Evolutionary conservation across 37 sponge, comb jelly and placozoan genomes (phyloP).

Genomic region (Haliclona indistincta): DNA sequence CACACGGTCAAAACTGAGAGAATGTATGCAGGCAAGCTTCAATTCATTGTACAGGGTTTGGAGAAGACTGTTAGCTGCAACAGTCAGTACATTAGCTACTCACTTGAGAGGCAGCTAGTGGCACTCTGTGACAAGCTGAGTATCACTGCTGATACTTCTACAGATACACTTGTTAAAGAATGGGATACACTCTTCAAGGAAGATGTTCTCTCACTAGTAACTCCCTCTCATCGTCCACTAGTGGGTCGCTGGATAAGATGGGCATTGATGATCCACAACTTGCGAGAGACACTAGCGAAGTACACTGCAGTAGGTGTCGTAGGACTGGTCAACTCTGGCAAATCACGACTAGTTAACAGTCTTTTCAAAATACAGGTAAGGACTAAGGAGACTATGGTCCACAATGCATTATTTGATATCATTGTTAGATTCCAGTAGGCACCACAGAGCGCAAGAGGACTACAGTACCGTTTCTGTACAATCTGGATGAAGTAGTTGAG

Average conservation of each 20-base stretch:
- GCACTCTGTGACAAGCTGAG: slow-evolving; percentile 36
- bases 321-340: slow-evolving; percentile 70
- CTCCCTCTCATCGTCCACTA: slow-evolving; percentile 28
- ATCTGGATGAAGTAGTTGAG: slow-evolving; percentile 37
- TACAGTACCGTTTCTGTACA: slow-evolving; percentile 75
- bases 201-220: slow-evolving; percentile 56
- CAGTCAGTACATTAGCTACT: slow-evolving; percentile 66
- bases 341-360: slow-evolving; percentile 49
- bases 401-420: neutral
- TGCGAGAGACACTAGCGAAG: slow-evolving; percentile 58
- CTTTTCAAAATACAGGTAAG: slow-evolving; percentile 57
- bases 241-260: slow-evolving; percentile 74
- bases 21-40: slow-evolving; percentile 54
- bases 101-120: slow-evolving; percentile 63
- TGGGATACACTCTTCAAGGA: slow-evolving; percentile 59
- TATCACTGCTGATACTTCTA: slow-evolving; percentile 6
- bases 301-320: slow-evolving; percentile 62
- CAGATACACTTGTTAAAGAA: slow-evolving; percentile 19
- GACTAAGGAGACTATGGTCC: neutral
- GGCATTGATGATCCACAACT: slow-evolving; percentile 55
- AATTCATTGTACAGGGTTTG: slow-evolving; percentile 57
- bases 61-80: slow-evolving; percentile 49
- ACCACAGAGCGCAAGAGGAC: slow-evolving; percentile 57
- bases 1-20: neutral
- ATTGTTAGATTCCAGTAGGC: slow-evolving; percentile 44